Conservation (phyloP, 2,888 invertebrate genomes). For the Brachynemurus nebulosus region DNA sequence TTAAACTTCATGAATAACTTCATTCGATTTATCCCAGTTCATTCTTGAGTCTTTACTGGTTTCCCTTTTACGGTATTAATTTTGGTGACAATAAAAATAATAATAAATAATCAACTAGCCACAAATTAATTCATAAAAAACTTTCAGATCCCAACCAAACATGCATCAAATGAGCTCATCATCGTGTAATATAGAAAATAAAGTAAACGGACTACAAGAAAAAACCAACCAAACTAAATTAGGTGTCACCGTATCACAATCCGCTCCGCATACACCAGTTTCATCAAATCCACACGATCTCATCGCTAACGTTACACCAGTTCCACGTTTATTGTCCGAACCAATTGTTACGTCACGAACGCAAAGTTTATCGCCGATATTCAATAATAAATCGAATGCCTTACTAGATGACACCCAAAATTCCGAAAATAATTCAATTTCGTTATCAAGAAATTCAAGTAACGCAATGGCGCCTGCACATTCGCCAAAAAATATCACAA, state of each 20-base stretch:
- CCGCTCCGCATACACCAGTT: conserved; percentile 32
- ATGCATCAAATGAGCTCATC: conserved; percentile 31
- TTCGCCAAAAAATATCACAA: background rate
- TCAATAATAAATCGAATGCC: conserved; percentile 17
- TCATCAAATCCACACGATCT: conserved; percentile 27
- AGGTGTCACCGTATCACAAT: conserved; percentile 28
- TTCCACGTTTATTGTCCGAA: conserved; percentile 30
- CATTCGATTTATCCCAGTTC: too few relatives aligned
- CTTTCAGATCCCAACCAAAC: conserved; percentile 30
- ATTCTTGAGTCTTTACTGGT: too few relatives aligned
- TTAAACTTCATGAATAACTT: too few relatives aligned
- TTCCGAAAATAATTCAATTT: background rate
- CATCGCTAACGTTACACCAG: conserved; percentile 24
- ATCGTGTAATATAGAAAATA: conserved; percentile 27
- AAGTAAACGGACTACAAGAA: conserved; percentile 25
- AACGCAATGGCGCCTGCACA: too few relatives aligned
- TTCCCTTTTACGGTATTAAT: too few relatives aligned
- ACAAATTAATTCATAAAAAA: conserved; percentile 21
- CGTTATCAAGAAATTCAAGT: background rate
- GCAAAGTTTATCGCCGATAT: conserved; percentile 20
- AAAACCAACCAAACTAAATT: conserved; percentile 25
- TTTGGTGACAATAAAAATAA: too few relatives aligned
- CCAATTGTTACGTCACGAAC: conserved; percentile 22
- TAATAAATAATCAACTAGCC: too few relatives aligned
- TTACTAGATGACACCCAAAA: background rate